Conservation (phyloP, 2,113 vertebrate genomes). For the Hystrix cristata region DNA sequence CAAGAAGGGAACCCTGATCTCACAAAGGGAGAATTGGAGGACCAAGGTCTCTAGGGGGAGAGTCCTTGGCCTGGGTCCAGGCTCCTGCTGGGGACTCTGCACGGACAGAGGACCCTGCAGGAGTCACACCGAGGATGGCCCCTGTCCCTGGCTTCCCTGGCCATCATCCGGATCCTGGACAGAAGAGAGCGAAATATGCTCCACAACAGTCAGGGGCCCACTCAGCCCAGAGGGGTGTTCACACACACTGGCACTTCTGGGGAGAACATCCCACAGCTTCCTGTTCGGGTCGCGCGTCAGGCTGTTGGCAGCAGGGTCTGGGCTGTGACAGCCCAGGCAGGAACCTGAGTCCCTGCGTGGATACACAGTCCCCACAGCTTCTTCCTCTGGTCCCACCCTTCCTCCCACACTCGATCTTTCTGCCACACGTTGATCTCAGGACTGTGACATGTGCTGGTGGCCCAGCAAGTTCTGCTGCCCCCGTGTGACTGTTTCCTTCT, state of each 20-base stretch:
- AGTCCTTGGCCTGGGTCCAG: not conserved
- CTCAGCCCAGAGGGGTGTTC: not conserved
- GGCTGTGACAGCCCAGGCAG: not conserved
- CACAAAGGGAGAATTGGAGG: not conserved
- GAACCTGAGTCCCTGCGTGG: not conserved
- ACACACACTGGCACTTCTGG: fast-evolving
- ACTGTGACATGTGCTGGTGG: not conserved
- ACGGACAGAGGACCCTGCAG: not conserved
- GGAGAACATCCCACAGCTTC: not conserved
- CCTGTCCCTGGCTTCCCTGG: not conserved
- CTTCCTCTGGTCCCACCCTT: not conserved
- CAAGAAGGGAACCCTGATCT: not conserved
- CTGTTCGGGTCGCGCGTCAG: not conserved
- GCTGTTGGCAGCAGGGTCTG: not conserved
- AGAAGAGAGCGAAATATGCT: not conserved
- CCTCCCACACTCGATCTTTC: too few relatives aligned
- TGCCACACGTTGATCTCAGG: too few relatives aligned
- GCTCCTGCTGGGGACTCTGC: not conserved
- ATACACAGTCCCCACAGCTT: not conserved
- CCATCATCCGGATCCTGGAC: not conserved
- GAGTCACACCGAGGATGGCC: not conserved
- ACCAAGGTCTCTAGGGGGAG: too few relatives aligned
- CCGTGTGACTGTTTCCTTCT: not conserved
- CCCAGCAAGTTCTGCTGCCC: not conserved
- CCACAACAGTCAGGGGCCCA: not conserved